Evolutionary conservation across 2,113 vertebrate genomes (phyloP).

Genomic region (Rostratula benghalensis): DNA sequence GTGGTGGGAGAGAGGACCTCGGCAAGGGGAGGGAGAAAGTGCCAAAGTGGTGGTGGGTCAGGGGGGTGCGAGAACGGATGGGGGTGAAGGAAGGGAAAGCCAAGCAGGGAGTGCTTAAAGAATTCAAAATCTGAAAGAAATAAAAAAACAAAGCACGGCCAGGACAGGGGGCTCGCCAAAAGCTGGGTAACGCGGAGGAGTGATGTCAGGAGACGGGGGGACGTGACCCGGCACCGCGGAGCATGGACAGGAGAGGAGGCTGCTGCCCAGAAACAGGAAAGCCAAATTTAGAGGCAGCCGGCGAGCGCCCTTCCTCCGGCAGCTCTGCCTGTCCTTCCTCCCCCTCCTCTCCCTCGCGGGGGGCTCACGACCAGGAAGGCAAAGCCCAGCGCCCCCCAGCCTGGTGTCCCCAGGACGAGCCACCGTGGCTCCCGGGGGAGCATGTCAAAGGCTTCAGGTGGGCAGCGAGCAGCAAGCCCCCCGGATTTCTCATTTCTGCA

Average conservation of each 20-base stretch:
- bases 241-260: accelerated
- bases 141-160: not conserved
- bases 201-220: not conserved
- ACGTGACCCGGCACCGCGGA: not conserved
- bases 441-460: not conserved
- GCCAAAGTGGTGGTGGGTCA: not conserved
- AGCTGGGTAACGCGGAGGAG: not conserved
- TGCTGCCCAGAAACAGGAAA: conserved; percentile 44
- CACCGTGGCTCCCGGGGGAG: accelerated
- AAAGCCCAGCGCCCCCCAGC: not conserved
- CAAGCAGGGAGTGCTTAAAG: not conserved
- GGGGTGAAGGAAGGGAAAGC: not conserved
- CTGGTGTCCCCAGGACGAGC: not conserved
- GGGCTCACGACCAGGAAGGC: not conserved
- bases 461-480: not conserved
- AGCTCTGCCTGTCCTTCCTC: not conserved
- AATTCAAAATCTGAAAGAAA: not conserved
- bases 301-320: conserved; percentile 12
- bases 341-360: not conserved
- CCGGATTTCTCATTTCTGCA: not conserved
- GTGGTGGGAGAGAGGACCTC: not conserved
- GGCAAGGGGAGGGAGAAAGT: not conserved
- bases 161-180: not conserved
- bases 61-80: not conserved
- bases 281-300: conserved; percentile 46